Percentiles rank a stretch among this genome's conserved stretches.
These are phyloP conservation scores for Alaudala cheleensis DNA, from an alignment of 2,113 vertebrate species.

Conservation along the genomic window DNA sequence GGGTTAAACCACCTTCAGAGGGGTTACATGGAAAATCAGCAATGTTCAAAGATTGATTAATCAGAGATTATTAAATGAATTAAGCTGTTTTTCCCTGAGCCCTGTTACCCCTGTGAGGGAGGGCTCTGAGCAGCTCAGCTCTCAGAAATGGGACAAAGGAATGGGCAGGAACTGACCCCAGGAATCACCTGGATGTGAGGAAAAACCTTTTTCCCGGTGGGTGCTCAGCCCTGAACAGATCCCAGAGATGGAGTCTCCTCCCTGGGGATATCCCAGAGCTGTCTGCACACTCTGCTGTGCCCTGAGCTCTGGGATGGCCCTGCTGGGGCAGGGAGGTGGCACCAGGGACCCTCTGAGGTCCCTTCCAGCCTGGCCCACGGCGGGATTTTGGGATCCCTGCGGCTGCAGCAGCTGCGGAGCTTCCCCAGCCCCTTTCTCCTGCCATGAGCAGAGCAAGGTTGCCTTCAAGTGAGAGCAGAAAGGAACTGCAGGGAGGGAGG, in stretches of 20 bases:
- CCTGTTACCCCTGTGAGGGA: not conserved
- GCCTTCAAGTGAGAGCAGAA: slow-evolving; percentile 68
- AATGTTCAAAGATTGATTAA: not conserved
- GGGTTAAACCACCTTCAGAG: not conserved
- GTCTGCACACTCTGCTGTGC: not conserved
- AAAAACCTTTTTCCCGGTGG: not conserved
- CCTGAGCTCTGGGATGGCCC: not conserved
- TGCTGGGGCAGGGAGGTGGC: not conserved
- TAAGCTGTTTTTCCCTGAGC: fast-evolving
- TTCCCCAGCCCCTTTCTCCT: not conserved
- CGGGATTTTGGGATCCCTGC: not conserved
- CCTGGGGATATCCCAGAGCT: not conserved
- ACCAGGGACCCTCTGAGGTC: not conserved
- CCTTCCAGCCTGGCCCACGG: not conserved
- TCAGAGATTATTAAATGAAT: fast-evolving
- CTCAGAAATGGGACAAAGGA: not conserved
- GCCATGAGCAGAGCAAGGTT: slow-evolving; percentile 48
- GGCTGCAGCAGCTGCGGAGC: not conserved
- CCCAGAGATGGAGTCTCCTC: not conserved
- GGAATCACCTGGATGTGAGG: not conserved
- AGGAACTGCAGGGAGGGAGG: slow-evolving; percentile 64
- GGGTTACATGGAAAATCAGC: not conserved
- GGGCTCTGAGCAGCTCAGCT: not conserved
- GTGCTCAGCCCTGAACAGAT: not conserved
- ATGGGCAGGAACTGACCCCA: not conserved